Percentiles rank a stretch among this genome's conserved stretches.
phyloP scores from a whole-genome alignment of 1,140 invertebrate species.

The Drosophila oshimai region DNA sequence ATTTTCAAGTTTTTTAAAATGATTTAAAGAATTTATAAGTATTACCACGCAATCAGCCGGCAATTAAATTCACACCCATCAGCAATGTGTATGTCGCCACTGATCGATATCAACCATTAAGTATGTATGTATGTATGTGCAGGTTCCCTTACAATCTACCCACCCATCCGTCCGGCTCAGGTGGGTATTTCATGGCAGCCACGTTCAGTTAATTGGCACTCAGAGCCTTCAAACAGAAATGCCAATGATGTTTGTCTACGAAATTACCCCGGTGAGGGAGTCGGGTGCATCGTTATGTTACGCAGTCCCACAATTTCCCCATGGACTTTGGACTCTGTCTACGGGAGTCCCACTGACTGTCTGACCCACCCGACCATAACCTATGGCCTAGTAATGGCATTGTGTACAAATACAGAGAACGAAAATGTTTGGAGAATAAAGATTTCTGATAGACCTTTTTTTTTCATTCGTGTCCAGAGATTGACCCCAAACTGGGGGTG shows the following conservation, averaged over 20 bases:
- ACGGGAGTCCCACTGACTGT: background rate
- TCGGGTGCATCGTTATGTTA: background rate
- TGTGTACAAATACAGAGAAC: slow-evolving; percentile 4
- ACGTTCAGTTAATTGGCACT: slow-evolving; percentile 57
- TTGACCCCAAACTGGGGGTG: too few relatives aligned
- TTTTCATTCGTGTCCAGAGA: too few relatives aligned
- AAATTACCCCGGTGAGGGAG: slow-evolving; percentile 28
- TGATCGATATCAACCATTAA: slow-evolving; percentile 21
- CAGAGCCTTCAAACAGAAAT: slow-evolving; percentile 48
- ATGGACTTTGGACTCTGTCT: background rate
- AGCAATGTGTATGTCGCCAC: background rate
- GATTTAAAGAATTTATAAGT: background rate
- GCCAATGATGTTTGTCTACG: slow-evolving; percentile 47
- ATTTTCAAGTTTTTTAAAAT: background rate
- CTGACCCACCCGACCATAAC: slow-evolving; percentile 5
- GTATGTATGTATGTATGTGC: background rate
- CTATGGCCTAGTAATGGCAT: slow-evolving; percentile 17
- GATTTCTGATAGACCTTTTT: too few relatives aligned
- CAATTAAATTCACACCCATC: slow-evolving; percentile 11
- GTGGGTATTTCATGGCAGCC: slow-evolving; percentile 20
- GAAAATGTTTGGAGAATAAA: background rate
- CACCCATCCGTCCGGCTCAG: slow-evolving; percentile 6
- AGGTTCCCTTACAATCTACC: background rate
- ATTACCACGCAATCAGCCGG: background rate
- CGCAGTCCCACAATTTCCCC: background rate